phyloP scores from a whole-genome alignment of 2,113 vertebrate genomes.

The Eolophus roseicapilla region DNA sequence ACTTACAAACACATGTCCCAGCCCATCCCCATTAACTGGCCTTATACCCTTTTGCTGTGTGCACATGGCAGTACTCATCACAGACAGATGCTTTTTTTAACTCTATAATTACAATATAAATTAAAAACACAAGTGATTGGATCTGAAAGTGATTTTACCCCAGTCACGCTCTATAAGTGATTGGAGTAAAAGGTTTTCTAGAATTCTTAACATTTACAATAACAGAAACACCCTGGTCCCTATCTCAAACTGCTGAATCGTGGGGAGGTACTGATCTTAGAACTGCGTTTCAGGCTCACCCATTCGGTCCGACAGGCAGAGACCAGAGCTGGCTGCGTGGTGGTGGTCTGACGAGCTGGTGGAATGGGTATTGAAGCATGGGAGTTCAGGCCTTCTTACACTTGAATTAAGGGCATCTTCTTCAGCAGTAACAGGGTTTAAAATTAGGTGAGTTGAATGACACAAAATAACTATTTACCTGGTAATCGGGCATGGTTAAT shows the following conservation, averaged over 20 bases:
- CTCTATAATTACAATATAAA: not conserved
- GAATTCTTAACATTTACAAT: not conserved
- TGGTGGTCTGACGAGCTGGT: rapidly evolving
- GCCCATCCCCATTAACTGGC: not conserved
- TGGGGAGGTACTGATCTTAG: not conserved
- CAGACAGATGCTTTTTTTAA: not conserved
- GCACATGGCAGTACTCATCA: not conserved
- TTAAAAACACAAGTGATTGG: not conserved
- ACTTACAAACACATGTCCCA: not conserved
- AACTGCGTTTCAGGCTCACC: not conserved
- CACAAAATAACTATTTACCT: not conserved
- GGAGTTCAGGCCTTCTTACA: not conserved
- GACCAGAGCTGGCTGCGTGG: rapidly evolving
- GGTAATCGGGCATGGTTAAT: not conserved
- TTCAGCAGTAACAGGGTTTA: not conserved
- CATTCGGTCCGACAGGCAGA: not conserved
- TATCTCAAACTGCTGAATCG: not conserved
- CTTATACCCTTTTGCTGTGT: not conserved
- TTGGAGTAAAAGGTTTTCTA: not conserved
- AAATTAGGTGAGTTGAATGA: not conserved
- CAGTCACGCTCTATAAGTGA: not conserved
- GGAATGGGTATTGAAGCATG: not conserved
- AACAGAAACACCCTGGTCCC: rapidly evolving
- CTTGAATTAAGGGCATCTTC: not conserved
- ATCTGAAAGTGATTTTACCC: not conserved